These are phyloP conservation scores for Microplitis demolitor DNA, from an alignment of 1,140 invertebrate species.

Conservation along the genomic window DNA sequence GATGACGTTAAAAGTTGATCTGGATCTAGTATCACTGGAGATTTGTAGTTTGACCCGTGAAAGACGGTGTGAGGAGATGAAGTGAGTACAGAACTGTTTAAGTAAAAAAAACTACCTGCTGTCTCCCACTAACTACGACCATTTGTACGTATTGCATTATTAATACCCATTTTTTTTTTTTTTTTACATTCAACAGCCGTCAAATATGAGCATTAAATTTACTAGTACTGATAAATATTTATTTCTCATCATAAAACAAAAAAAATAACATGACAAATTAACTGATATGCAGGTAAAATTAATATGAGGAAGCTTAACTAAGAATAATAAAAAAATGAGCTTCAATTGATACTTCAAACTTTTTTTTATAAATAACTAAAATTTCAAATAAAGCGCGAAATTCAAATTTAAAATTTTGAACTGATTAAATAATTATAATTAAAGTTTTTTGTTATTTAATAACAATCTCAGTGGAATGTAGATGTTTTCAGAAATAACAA, in stretches of 20 bases:
- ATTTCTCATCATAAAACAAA: not conserved
- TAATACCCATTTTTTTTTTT: not conserved
- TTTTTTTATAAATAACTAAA: too few relatives aligned
- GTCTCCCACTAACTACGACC: conserved; percentile 47
- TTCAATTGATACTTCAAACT: too few relatives aligned
- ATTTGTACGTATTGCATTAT: not conserved
- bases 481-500: too few relatives aligned
- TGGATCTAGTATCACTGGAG: not conserved
- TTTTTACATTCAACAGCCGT: not conserved
- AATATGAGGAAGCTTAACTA: too few relatives aligned
- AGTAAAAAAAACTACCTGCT: conserved; percentile 54
- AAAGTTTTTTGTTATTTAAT: too few relatives aligned
- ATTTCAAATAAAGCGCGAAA: too few relatives aligned
- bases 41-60: conserved; percentile 38
- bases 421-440: too few relatives aligned
- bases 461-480: too few relatives aligned
- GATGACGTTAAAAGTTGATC: not conserved
- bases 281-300: too few relatives aligned
- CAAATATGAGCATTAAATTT: not conserved
- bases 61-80: conserved; percentile 49
- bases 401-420: too few relatives aligned
- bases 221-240: not conserved
- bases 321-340: too few relatives aligned
- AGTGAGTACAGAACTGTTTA: conserved; percentile 49
- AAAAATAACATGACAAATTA: not conserved